These are phyloP conservation scores for Drosophila leontia DNA, from an alignment of 1,140 invertebrate genomes.

Conservation along the genomic window DNA sequence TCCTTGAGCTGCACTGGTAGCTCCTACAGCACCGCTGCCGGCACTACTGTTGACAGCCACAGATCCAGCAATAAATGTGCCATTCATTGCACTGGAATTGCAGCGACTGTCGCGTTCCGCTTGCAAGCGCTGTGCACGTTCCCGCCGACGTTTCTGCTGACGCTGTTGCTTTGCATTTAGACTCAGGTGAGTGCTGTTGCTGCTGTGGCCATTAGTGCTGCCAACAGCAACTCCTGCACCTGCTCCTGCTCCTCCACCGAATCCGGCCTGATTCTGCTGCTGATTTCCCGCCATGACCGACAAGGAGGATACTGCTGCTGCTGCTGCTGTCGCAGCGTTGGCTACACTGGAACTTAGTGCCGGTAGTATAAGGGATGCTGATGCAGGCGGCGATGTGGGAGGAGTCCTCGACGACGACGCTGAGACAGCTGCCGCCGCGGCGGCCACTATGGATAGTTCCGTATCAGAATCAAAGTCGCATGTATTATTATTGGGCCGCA, in stretches of 20 bases:
- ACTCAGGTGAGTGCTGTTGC: constrained; percentile 61
- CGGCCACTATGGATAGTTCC: constrained; percentile 76
- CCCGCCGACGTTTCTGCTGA: constrained; percentile 93
- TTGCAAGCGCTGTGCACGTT: constrained; percentile 94
- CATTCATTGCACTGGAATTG: constrained; percentile 55
- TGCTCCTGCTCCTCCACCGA: constrained; percentile 18
- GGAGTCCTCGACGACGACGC: constrained; percentile 40
- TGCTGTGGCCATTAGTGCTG: constrained; percentile 56
- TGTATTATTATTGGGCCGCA: constrained; percentile 40
- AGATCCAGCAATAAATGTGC: constrained; percentile 50
- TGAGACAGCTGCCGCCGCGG: constrained; percentile 51
- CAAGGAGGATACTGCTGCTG: not conserved
- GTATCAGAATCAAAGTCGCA: constrained; percentile 83
- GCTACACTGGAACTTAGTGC: not conserved
- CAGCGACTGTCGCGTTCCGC: constrained; percentile 87
- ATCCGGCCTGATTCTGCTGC: constrained; percentile 16
- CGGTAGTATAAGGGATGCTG: constrained; percentile 15
- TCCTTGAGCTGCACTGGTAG: constrained; percentile 10
- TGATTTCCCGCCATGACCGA: constrained; percentile 19
- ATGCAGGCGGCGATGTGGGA: constrained; percentile 28
- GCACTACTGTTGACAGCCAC: constrained; percentile 61
- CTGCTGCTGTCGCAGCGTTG: not conserved
- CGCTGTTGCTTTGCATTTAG: constrained; percentile 88
- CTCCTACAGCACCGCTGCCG: constrained; percentile 86
- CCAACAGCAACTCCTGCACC: constrained; percentile 8